Conservation (phyloP, 2,888 invertebrate species). For the Phaedon cochleariae region DNA sequence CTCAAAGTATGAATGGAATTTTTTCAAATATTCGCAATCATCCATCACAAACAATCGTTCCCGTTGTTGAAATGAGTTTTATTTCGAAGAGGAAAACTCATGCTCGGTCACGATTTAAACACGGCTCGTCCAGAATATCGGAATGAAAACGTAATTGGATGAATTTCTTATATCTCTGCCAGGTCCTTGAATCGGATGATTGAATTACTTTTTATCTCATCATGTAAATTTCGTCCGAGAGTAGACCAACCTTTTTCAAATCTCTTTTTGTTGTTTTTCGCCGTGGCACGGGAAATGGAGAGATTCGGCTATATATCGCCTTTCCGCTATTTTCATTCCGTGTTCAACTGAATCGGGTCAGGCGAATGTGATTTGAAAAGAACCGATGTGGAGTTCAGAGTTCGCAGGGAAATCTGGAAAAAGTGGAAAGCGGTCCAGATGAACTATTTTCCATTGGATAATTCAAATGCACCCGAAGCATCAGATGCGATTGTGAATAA, state of each 20-base stretch:
- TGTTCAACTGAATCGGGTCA: constrained; percentile 4
- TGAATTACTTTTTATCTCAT: constrained; percentile 32
- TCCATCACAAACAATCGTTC: neutral
- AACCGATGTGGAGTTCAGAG: no score
- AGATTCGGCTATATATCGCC: constrained; percentile 5
- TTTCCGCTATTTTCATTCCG: constrained; percentile 1
- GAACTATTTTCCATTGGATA: no score
- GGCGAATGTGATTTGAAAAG: constrained; percentile 1
- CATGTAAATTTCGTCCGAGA: constrained; percentile 27
- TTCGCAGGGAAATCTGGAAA: neutral
- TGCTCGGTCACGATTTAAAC: neutral
- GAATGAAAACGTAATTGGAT: constrained; percentile 31
- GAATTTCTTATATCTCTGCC: constrained; percentile 21
- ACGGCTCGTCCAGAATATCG: constrained; percentile 10
- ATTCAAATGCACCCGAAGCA: no score
- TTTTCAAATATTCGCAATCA: neutral
- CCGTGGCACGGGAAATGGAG: constrained; percentile 1
- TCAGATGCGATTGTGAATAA: no score
- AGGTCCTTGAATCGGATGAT: constrained; percentile 20
- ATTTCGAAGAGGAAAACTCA: neutral
- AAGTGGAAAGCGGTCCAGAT: neutral
- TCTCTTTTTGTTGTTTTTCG: constrained; percentile 22
- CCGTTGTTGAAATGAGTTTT: neutral
- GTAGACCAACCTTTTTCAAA: constrained; percentile 14
- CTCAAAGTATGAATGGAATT: neutral